Base-by-base conservation (phyloP, 2,888 invertebrate genomes). In the Catocala fraxini region DNA sequence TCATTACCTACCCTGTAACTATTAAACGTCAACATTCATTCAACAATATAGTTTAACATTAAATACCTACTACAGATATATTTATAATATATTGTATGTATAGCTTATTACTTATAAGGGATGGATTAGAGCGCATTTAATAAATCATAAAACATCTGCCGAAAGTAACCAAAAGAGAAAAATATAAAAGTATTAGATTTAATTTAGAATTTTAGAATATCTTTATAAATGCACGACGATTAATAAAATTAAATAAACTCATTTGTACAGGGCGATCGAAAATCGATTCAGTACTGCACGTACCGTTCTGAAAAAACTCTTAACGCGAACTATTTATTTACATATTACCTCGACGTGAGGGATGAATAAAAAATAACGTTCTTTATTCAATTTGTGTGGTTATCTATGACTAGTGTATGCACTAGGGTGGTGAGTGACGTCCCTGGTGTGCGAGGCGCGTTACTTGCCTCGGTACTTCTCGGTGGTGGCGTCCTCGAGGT, bases 401-500 rank as follows among this genome's bases (percentile, higher is more conserved):
- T 77, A 77, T 69, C 63, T 77, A 82, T 88, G 89, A 89, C 89
- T 89, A 89, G 89, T 85, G 84, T 80, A 72, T 71, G 79, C 84
- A 84, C 84, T 86, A 83, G 83, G 81, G 72, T 79, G 70, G 67
- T 69, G 68, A 51, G 56, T 56, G 72, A 65, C 57, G 70, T 60
- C 61, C 45, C 56, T 48, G 39, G 51, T 35, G 51, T 46, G 5
- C 25, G 51, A 11, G 56, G 56, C 64, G 41, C 33, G 52, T 81
- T 90, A 92, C 89, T 92, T 92, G 86, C 93, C 92, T 81, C 89
- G 81, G 66, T 90, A 85, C 77, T 90, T 92, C 72, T 94, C 94
- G 42, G 94, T 94, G 72, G 94, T 93, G 58, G 96, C 96, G 83
- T 97, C 97, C 80, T 97, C 97, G 65, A 97, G 95, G 81, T 97